Percentiles rank a stretch among this genome's conserved stretches.
phyloP scores from a whole-genome alignment of 2,797 vertebrate genomes.

The Aselliscus stoliczkanus region DNA sequence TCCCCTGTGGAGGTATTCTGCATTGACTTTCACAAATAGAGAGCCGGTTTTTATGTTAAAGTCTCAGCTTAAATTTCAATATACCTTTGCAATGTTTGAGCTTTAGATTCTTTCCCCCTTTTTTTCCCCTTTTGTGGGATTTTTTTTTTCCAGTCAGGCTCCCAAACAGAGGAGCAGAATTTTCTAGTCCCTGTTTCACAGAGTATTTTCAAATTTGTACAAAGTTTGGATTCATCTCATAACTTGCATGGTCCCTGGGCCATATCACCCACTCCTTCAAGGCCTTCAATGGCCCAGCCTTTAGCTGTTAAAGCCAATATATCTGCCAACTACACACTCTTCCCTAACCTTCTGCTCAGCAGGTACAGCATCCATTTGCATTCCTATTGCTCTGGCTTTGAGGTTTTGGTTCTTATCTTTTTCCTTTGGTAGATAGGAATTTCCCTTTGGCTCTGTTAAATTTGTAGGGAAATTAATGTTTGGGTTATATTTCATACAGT shows the following conservation, averaged over 20 bases:
- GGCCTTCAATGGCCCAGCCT: background rate
- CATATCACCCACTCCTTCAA: background rate
- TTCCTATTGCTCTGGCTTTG: background rate
- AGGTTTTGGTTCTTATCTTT: background rate
- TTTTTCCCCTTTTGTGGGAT: background rate
- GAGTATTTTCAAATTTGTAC: background rate
- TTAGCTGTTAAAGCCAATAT: background rate
- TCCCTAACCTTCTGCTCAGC: background rate
- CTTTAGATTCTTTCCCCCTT: background rate
- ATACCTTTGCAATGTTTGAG: background rate
- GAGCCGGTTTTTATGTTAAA: background rate
- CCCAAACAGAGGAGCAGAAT: background rate
- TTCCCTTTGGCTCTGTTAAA: background rate
- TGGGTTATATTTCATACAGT: background rate
- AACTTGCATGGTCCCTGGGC: background rate
- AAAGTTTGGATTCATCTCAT: background rate
- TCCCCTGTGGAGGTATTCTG: background rate
- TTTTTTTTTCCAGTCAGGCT: background rate
- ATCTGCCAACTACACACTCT: too few species aligned
- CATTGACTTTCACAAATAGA: background rate
- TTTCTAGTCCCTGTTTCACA: background rate
- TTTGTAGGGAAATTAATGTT: background rate
- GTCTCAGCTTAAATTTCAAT: background rate
- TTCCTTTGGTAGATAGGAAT: background rate
- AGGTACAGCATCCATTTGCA: background rate